These are phyloP conservation scores for Apamea anceps DNA, from an alignment of 2,888 invertebrate genomes.

Conservation along the genomic window DNA sequence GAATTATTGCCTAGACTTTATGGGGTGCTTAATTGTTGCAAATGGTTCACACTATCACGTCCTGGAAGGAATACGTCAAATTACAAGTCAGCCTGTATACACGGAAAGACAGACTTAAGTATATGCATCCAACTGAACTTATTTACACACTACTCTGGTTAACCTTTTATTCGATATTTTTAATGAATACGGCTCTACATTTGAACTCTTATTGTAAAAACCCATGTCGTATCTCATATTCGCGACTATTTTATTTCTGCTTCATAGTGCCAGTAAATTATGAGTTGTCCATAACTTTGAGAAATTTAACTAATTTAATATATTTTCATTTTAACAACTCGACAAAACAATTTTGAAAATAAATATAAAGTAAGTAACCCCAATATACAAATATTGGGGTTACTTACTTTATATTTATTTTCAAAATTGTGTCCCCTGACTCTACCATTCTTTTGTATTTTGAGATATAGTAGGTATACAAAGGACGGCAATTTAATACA, in stretches of 20 bases:
- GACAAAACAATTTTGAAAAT: background rate
- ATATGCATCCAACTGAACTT: background rate
- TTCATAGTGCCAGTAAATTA: background rate
- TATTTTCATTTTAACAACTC: background rate
- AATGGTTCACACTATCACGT: no score
- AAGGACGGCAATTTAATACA: no score
- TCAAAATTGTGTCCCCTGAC: background rate
- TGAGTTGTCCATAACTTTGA: background rate
- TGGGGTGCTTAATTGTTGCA: no score
- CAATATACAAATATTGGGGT: background rate
- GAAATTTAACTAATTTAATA: background rate
- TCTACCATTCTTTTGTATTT: background rate
- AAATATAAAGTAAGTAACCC: background rate
- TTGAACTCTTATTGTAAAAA: background rate
- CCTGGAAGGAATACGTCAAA: background rate
- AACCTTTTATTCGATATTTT: background rate
- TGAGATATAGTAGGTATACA: background rate
- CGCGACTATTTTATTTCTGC: background rate
- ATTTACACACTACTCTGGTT: no score
- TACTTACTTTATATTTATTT: no score
- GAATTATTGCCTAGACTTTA: no score
- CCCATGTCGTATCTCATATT: background rate
- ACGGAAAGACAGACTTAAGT: background rate
- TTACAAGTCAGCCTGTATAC: background rate
- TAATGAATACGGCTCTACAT: background rate